Conservation (phyloP, 1,140 invertebrate species). For the Drosophila sucinea region DNA sequence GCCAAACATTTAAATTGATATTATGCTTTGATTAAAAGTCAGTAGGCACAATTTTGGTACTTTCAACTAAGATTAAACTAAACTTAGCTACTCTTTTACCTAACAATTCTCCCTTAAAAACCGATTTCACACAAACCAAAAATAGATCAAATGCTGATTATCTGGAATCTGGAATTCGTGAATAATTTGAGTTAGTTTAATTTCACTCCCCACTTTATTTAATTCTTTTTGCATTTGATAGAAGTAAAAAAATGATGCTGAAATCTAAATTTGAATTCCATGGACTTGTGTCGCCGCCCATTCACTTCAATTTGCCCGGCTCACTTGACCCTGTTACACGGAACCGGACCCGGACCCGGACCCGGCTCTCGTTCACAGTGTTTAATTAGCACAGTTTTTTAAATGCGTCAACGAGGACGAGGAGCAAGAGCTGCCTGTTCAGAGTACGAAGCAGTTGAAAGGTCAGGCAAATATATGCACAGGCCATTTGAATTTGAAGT, state of each 20-base stretch:
- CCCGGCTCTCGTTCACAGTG: slow-evolving; percentile 10
- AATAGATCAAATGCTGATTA: too few relatives aligned
- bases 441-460: slow-evolving; percentile 7
- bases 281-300: neutral
- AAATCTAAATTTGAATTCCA: neutral
- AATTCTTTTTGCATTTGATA: neutral
- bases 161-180: too few relatives aligned
- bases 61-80: too few relatives aligned
- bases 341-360: too few relatives aligned
- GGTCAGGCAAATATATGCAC: slow-evolving; percentile 23
- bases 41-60: too few relatives aligned
- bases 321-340: slow-evolving; percentile 43
- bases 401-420: slow-evolving; percentile 1
- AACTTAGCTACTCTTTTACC: too few relatives aligned
- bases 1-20: too few relatives aligned
- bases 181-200: neutral
- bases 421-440: neutral
- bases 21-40: too few relatives aligned
- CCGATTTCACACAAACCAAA: too few relatives aligned
- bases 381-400: slow-evolving; percentile 40
- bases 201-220: neutral
- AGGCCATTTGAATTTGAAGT: slow-evolving; percentile 37
- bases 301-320: slow-evolving; percentile 12
- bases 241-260: neutral
- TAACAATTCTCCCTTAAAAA: too few relatives aligned